phyloP scores from a whole-genome alignment of 2,797 vertebrate genomes.

The Toxotes lorentzi region DNA sequence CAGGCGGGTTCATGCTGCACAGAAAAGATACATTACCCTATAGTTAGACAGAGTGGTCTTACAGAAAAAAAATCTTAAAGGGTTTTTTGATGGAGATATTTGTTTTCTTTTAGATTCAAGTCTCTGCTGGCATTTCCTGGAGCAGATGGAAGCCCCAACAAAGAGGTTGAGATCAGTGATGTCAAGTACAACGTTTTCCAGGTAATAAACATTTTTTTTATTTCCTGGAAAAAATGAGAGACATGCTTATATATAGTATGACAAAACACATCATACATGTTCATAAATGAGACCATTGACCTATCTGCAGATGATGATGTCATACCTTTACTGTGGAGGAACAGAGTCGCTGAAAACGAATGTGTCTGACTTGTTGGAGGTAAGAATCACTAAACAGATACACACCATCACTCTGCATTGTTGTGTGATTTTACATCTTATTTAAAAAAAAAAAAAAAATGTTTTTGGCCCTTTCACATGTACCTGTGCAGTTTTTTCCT shows the following conservation, averaged over 20 bases:
- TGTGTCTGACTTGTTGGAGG: slow-evolving; percentile 91
- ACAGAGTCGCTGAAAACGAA: slow-evolving; percentile 91
- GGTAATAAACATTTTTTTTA: slow-evolving; percentile 78
- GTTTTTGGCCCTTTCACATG: not conserved
- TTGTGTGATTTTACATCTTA: not conserved
- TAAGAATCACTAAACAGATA: slow-evolving; percentile 74
- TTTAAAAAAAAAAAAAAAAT: too few relatives aligned
- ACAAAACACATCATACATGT: not conserved
- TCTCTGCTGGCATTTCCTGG: slow-evolving; percentile 89
- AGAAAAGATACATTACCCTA: not conserved
- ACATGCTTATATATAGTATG: not conserved
- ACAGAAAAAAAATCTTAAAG: not conserved
- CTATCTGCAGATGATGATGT: slow-evolving; percentile 93
- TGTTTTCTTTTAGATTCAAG: slow-evolving; percentile 89
- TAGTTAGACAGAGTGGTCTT: not conserved
- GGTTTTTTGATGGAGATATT: not conserved
- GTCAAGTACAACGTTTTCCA: slow-evolving; percentile 95
- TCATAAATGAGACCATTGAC: slow-evolving; percentile 38
- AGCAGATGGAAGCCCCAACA: slow-evolving; percentile 85
- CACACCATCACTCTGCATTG: not conserved
- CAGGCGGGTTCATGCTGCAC: not conserved
- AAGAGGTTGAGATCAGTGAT: slow-evolving; percentile 91
- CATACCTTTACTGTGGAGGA: slow-evolving; percentile 96
- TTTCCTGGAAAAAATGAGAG: not conserved
- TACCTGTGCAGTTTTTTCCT: not conserved